Evolutionary conservation across 2,888 invertebrate species (phyloP), one percentile per base, ranked within the genome.

Genomic region (Yponomeuta sedellus): DNA sequence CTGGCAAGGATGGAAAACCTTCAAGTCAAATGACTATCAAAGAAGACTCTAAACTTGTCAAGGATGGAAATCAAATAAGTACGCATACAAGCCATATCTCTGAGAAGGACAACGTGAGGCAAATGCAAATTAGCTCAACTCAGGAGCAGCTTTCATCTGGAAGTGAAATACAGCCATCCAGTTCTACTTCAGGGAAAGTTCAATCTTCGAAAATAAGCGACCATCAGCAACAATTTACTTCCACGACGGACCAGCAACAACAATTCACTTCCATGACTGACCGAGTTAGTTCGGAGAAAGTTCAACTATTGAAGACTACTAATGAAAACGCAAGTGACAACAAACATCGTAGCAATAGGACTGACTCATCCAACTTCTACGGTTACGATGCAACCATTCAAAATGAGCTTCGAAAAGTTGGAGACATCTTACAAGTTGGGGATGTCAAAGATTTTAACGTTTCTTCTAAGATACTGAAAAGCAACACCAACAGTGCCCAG

Each of bases 401-500:
- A 76, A 83, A 88, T 69, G 86, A 91, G 78, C 73, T 91, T 10
- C 80, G 74, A 66, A 90, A 89, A 77, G 90, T 91, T 10, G 90
- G 89, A 44, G 80, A 89, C 66, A 86, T 90, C 72, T 77, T 91
- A 67, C 82, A 89, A 71, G 83, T 88, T 44, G 77, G 79, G 62
- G 77, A 86, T 69, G 79, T 80, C 12, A 78, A 87, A 70, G 85
- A 86, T 69, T 74, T 88, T 28, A 84, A 90, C 69, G 87, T 84
- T 81, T 92, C 82, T 61, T 92, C 77, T 67, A 88, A 90, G 79
- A 87, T 91, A 58, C 83, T 92, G 67, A 92, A 94, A 73, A 92
- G 93, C 71, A 91, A 92, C 71, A 92, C 92, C 61, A 92, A 92
- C 68, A 92, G 93, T 67, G 89, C 91, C 64, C 88, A 93, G 65